Percentiles rank a stretch among this genome's conserved stretches.
Conservation (phyloP, 2,113 vertebrate genomes). For the Sterrhoptilus dennistouni region DNA sequence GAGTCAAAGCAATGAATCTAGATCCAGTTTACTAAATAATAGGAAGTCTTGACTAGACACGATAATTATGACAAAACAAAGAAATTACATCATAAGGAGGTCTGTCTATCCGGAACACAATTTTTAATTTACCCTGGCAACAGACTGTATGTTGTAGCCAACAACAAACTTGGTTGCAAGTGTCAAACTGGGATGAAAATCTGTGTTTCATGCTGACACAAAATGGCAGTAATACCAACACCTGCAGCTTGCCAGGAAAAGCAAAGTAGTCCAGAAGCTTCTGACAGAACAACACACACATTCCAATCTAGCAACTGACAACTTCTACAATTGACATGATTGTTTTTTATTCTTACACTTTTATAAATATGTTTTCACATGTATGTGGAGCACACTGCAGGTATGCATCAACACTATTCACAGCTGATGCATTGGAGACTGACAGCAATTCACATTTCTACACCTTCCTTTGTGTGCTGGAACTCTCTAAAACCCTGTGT, state of each 20-base stretch:
- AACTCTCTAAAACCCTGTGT: neutral
- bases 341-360: neutral
- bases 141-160: neutral
- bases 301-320: neutral
- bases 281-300: neutral
- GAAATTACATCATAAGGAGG: neutral
- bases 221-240: neutral
- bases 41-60: neutral
- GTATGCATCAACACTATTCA: neutral
- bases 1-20: neutral
- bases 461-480: neutral
- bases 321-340: neutral
- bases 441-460: constrained; percentile 23
- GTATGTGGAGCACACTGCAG: neutral
- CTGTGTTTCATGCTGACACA: neutral
- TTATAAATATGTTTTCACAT: neutral
- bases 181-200: neutral
- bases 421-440: neutral
- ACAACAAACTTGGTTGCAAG: neutral
- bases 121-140: neutral
- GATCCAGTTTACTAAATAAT: neutral
- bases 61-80: neutral
- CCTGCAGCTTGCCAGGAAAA: neutral
- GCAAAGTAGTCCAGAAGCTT: neutral
- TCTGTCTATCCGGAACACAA: neutral